Base-by-base conservation (phyloP, 2,113 vertebrate genomes). In the Pao palembangensis region DNA sequence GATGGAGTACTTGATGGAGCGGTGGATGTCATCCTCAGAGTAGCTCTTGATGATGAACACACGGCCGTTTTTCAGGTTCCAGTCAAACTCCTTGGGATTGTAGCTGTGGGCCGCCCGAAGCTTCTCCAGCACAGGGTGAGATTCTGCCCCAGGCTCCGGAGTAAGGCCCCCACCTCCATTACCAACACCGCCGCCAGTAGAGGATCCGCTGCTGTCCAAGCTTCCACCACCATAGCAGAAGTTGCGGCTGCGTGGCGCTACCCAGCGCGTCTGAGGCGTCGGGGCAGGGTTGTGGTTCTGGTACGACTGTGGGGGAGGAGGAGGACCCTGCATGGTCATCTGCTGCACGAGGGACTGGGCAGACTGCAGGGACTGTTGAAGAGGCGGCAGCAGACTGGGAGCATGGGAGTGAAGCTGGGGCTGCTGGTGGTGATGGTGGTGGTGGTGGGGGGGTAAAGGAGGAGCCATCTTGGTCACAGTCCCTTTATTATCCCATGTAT, bases 41-140 rank as follows among this genome's bases (percentile, higher is more conserved):
- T 98, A 98, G 86, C 96, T 98, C 88, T 98, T 98, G 74, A 98
- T 98, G 76, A 98, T 96, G 91, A 98, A 98, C 80, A 96, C 96
- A 0, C 96, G 94, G 1, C 94, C 96, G 10, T 94, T 93, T 82
- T 94, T 94, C 79, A 98, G 91, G 85, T 94, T 96, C 94, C 96
- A 98, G 55, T 98, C 95, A 7, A 98, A 98, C 80, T 96, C 96
- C 86, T 93, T 93, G 75, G 96, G 96, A 86, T 98, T 98, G 84
- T 98, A 98, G 91, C 94, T 95, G 88, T 99, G 95, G 41, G 93
- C 93, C 0, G 96, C 96, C 62, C 94, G 94, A 85, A 99, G 91
- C 86, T 96, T 96, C 84, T 99, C 96, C 49, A 99, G 92, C 23
- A 98, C 92, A 0, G 95, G 96, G 78, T 98, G 96, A 43, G 94